phyloP scores from a whole-genome alignment of 1,140 invertebrate species.

The Drosophila oshimai region DNA sequence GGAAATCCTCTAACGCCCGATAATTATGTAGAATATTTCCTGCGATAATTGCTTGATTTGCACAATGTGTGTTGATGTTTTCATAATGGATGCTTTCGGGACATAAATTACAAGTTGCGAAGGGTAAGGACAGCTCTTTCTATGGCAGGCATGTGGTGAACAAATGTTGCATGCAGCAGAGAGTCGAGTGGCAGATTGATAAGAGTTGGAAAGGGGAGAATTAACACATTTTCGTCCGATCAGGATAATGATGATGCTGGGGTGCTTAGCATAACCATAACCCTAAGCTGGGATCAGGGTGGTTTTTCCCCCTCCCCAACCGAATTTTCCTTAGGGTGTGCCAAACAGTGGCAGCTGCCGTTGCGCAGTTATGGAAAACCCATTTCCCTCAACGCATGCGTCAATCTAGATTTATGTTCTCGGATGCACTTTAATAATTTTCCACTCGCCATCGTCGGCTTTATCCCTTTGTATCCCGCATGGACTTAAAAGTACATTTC shows the following conservation, averaged over 20 bases:
- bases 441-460: conserved; percentile 52
- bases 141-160: conserved; percentile 26
- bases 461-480: conserved; percentile 31
- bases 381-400: conserved; percentile 55
- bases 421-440: conserved; percentile 63
- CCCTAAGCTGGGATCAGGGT: conserved; percentile 14
- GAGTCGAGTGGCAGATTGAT: conserved; percentile 76
- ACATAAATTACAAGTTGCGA: conserved; percentile 67
- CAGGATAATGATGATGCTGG: conserved; percentile 69
- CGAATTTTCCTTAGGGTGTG: conserved; percentile 42
- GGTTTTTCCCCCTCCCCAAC: conserved; percentile 10
- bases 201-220: conserved; percentile 38
- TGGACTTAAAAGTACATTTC: conserved; percentile 13
- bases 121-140: conserved; percentile 10
- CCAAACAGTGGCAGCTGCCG: conserved; percentile 58
- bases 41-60: conserved; percentile 77
- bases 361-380: conserved; percentile 58
- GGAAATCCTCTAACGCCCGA: conserved; percentile 51
- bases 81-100: conserved; percentile 59
- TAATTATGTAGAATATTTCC: conserved; percentile 72
- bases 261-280: conserved; percentile 1
- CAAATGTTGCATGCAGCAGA: conserved; percentile 49
- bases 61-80: conserved; percentile 77
- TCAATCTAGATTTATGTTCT: conserved; percentile 55
- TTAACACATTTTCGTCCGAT: conserved; percentile 70